Percentiles rank a stretch among this genome's conserved stretches.
phyloP scores from a whole-genome alignment of 2,888 invertebrate species.

The Calameuta filiformis region DNA sequence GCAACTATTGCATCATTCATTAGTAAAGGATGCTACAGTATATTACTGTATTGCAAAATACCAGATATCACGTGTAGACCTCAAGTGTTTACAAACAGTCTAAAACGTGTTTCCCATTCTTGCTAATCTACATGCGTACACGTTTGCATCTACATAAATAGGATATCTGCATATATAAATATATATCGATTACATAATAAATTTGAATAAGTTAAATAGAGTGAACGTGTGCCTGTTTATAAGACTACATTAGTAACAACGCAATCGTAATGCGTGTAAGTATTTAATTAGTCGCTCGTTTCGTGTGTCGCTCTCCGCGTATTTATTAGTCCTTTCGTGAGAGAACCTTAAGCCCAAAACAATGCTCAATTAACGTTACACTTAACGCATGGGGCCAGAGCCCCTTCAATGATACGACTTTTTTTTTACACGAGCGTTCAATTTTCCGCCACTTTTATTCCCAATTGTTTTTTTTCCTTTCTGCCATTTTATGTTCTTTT shows the following conservation, averaged over 20 bases:
- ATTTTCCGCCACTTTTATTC: not conserved
- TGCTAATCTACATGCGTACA: not conserved
- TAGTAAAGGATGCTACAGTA: not conserved
- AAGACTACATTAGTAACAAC: not conserved
- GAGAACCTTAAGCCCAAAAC: not conserved
- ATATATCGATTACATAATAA: not conserved
- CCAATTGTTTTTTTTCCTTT: not conserved
- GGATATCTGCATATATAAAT: not conserved
- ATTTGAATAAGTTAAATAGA: not conserved
- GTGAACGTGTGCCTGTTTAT: not conserved
- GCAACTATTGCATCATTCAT: no score
- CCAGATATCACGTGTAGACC: not conserved
- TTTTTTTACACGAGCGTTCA: not conserved
- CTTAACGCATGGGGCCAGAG: not conserved
- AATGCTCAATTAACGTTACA: not conserved
- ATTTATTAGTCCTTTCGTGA: not conserved
- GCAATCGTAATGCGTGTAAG: not conserved
- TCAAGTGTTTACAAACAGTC: not conserved
- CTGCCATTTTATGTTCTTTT: not conserved
- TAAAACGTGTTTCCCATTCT: not conserved
- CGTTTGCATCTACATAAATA: not conserved
- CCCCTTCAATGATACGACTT: not conserved
- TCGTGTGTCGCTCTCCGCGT: not conserved
- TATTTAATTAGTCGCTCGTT: conserved; percentile 1
- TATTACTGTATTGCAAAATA: not conserved